Evolutionary conservation across 2,888 invertebrate genomes (phyloP), one percentile per base, ranked within the genome.

Genomic region (Tetragonula carbonaria): DNA sequence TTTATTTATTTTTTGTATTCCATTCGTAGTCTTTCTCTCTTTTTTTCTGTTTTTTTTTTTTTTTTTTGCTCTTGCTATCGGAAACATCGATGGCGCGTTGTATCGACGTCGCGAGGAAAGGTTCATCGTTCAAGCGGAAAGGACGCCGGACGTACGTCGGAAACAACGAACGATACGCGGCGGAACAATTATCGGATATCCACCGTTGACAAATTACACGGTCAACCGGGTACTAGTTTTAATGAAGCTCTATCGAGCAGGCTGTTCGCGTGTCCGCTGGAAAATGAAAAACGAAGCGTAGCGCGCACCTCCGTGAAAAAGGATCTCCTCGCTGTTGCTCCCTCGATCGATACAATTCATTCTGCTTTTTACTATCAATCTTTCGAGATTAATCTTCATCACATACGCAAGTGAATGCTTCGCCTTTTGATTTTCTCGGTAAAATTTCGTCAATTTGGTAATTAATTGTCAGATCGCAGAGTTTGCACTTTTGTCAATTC

Each of bases 101-200:
- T 85, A 84, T 77, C 71, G 74, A 84, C 65, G 59, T 70, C 67
- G 53, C 70, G 67, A 81, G 74, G 72, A 74, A 83, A 77, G 74
- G 65, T 66, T 71, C 76, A 71, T 81, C 78, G 53, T 50, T 51
- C 53, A 55, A 67, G 87, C 79, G 78, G 79, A 82, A 86, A 75
- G 50, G n/a, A 63, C 62, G 66, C 71, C 70, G 80, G 79, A 72
- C 59, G 67, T 65, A 71, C 76, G 78, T 87, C 77, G 33, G 82
- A 59, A 28, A 28, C 62, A 59, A 28, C 62, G 38, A 65, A 63
- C 57, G 77, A 78, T 72, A 81, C 73, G 76, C 78, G 65, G 71
- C 79, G 74, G 88, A 82, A 84, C 84, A 73, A 86, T 88, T 82
- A 82, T 80, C 78, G 74, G 81, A 80, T 80, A 81, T 84, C 78